phyloP scores from a whole-genome alignment of 2,113 vertebrate genomes.

The Lamprotornis superbus region DNA sequence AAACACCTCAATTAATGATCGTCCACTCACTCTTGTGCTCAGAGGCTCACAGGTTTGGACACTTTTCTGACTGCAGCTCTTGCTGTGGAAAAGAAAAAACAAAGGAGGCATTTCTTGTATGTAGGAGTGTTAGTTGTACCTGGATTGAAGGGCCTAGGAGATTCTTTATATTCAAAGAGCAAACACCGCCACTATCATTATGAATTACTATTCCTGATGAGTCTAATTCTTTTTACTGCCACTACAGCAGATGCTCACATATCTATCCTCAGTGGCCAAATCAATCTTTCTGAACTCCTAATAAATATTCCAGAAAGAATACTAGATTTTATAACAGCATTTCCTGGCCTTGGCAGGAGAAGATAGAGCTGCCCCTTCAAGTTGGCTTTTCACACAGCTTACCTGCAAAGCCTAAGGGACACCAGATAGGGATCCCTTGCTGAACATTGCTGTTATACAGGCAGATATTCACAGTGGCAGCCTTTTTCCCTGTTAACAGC shows the following conservation, averaged over 20 bases:
- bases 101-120: not conserved
- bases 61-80: not conserved
- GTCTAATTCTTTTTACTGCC: constrained; percentile 72
- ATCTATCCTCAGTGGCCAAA: constrained; percentile 61
- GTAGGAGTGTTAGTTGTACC: not conserved
- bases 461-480: not conserved
- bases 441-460: not conserved
- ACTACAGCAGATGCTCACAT: constrained; percentile 70
- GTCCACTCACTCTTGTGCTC: not conserved
- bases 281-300: constrained; percentile 51
- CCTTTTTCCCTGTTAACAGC: not conserved
- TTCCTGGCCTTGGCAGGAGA: not conserved
- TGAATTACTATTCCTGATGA: constrained; percentile 73
- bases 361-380: not conserved
- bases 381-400: not conserved
- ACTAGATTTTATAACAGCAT: not conserved
- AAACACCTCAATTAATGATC: not conserved
- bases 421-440: not conserved
- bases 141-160: constrained; percentile 33
- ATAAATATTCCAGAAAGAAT: constrained; percentile 55
- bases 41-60: not conserved
- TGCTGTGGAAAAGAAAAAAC: not conserved
- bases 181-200: constrained; percentile 48
- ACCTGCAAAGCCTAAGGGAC: not conserved
- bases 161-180: constrained; percentile 70